Percentiles rank a stretch among this genome's conserved stretches.
Evolutionary conservation across 2,888 invertebrate genomes (phyloP).

Genomic region (Harpagoxenus sublaevis): DNA sequence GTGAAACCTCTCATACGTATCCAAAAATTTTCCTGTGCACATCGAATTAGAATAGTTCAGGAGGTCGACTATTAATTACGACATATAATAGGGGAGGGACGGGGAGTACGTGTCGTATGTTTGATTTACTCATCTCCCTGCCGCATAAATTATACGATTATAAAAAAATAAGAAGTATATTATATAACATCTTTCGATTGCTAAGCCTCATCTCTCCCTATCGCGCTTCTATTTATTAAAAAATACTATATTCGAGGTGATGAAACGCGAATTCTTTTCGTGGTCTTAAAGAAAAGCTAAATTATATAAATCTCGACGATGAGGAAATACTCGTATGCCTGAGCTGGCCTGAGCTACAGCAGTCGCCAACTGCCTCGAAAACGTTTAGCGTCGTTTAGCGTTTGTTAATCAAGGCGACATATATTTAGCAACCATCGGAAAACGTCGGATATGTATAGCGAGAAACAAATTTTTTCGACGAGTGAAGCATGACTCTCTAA

Average conservation of each 20-base stretch:
- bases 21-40: constrained; percentile 57
- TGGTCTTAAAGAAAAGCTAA: constrained; percentile 10
- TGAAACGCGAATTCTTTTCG: constrained; percentile 20
- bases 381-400: not conserved
- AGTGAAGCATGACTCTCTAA: constrained; percentile 9
- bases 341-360: constrained; percentile 15
- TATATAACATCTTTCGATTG: constrained; percentile 57
- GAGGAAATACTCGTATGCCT: not conserved
- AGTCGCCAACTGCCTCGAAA: not conserved
- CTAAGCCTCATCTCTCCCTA: constrained; percentile 44
- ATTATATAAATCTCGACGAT: constrained; percentile 7
- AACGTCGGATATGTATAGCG: constrained; percentile 20
- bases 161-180: constrained; percentile 72
- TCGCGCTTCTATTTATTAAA: constrained; percentile 36
- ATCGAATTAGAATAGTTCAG: constrained; percentile 55
- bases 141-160: constrained; percentile 66
- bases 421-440: constrained; percentile 15
- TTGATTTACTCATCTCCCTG: constrained; percentile 31
- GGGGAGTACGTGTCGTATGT: constrained; percentile 3
- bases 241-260: constrained; percentile 38
- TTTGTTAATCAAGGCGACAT: constrained; percentile 19
- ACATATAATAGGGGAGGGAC: constrained; percentile 7
- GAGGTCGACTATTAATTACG: constrained; percentile 48
- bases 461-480: not conserved
- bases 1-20: constrained; percentile 57